These are phyloP conservation scores for Ischnus inquisitorius DNA, from an alignment of 2,888 invertebrate species.

Conservation along the genomic window DNA sequence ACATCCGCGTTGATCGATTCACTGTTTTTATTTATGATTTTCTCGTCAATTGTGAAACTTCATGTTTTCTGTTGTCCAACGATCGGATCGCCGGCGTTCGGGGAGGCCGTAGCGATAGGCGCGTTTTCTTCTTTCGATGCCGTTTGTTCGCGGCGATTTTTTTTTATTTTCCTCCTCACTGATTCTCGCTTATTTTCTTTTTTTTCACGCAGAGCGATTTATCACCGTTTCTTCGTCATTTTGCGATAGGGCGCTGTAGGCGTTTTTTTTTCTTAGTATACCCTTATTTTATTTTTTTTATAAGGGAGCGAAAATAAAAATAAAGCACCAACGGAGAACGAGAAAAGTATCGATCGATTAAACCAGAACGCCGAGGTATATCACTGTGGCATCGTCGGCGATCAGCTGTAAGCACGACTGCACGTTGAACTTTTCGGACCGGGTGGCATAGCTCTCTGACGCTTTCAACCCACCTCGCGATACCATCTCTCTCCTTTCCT, in stretches of 20 bases:
- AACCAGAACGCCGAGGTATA: conserved; percentile 49
- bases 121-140: too few species aligned
- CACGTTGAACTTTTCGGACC: conserved; percentile 73
- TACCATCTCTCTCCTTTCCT: neutral
- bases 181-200: too few species aligned
- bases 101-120: too few species aligned
- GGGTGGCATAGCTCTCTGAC: conserved; percentile 58
- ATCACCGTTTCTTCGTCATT: conserved; percentile 48
- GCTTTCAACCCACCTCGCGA: neutral
- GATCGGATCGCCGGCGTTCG: neutral
- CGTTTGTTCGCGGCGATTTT: neutral
- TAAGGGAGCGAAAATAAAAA: neutral
- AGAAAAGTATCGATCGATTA: conserved; percentile 58
- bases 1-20: conserved; percentile 68
- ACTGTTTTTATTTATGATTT: too few species aligned
- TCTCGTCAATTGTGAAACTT: neutral
- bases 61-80: neutral
- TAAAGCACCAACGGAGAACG: conserved; percentile 4
- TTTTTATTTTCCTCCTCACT: neutral
- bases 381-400: conserved; percentile 64
- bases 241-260: neutral
- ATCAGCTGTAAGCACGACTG: conserved; percentile 76
- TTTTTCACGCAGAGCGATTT: neutral
- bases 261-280: neutral
- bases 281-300: neutral